Evolutionary conservation across 2,113 vertebrate species (phyloP).

Genomic region (Dascyllus trimaculatus): DNA sequence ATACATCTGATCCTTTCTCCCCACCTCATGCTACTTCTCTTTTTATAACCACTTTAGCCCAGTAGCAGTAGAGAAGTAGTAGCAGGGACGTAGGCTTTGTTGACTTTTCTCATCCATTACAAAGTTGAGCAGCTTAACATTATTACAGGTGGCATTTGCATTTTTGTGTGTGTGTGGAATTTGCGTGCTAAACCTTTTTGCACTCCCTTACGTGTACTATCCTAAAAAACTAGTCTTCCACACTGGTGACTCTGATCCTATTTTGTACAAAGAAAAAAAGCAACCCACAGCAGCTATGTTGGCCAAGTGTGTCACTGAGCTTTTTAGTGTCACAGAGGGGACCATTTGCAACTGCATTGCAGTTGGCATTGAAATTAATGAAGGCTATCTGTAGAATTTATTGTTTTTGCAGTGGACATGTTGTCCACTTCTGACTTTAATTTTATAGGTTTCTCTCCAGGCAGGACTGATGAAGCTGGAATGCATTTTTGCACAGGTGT

Average conservation of each 20-base stretch:
- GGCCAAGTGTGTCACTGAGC: slow-evolving; percentile 71
- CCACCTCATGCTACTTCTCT: slow-evolving; percentile 5
- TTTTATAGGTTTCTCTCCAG: background rate
- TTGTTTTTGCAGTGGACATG: slow-evolving; percentile 37
- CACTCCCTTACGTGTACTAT: slow-evolving; percentile 20
- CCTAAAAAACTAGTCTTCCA: slow-evolving; percentile 56
- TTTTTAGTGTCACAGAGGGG: slow-evolving; percentile 52
- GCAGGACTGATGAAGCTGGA: background rate
- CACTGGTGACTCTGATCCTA: slow-evolving; percentile 45
- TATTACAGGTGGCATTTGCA: slow-evolving; percentile 8
- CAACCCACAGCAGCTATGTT: slow-evolving; percentile 16
- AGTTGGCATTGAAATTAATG: slow-evolving; percentile 48
- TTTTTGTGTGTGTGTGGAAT: slow-evolving; percentile 3
- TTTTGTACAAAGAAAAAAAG: slow-evolving; percentile 35
- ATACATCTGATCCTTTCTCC: slow-evolving; percentile 1
- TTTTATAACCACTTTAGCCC: background rate
- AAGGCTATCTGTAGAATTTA: slow-evolving; percentile 49
- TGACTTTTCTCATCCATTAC: background rate
- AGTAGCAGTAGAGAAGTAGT: no score
- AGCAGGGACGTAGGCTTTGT: background rate
- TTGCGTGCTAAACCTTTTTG: slow-evolving; percentile 29
- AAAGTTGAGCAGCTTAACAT: slow-evolving; percentile 1
- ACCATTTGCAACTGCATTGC: slow-evolving; percentile 30
- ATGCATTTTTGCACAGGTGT: background rate
- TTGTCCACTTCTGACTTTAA: background rate